These are phyloP conservation scores for Drosophila chauvacae DNA, from an alignment of 1,140 invertebrate genomes.

Conservation along the genomic window DNA sequence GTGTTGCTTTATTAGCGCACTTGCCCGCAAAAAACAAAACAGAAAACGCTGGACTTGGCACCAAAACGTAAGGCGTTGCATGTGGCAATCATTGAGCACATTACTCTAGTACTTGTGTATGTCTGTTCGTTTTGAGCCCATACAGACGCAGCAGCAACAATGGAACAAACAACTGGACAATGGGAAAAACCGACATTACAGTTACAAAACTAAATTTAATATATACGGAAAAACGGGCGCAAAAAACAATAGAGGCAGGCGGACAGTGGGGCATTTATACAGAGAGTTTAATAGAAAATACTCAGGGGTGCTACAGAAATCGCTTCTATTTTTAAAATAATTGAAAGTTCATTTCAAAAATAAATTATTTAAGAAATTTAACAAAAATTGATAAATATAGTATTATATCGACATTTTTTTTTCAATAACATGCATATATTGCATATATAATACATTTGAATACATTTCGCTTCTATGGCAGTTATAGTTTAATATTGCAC, in stretches of 20 bases:
- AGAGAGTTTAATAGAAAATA: not conserved
- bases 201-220: slow-evolving; percentile 77
- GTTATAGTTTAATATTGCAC: no score
- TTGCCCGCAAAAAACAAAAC: slow-evolving; percentile 59
- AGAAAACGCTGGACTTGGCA: slow-evolving; percentile 74
- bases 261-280: slow-evolving; percentile 16
- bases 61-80: slow-evolving; percentile 76
- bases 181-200: slow-evolving; percentile 71
- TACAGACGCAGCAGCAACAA: slow-evolving; percentile 43
- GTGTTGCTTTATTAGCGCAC: slow-evolving; percentile 62
- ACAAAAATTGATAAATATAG: no score
- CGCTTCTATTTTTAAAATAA: not conserved
- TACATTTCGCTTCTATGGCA: not conserved
- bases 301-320: not conserved
- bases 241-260: slow-evolving; percentile 20
- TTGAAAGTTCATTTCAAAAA: not conserved
- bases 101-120: slow-evolving; percentile 59
- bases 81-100: slow-evolving; percentile 73
- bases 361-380: no score
- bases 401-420: no score
- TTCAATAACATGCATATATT: not conserved
- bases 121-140: slow-evolving; percentile 41
- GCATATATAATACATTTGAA: not conserved
- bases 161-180: slow-evolving; percentile 43
- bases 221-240: slow-evolving; percentile 46